Percentiles rank a stretch among this genome's conserved stretches.
phyloP scores from a whole-genome alignment of 2,113 vertebrate genomes.

The Salminus brasiliensis region DNA sequence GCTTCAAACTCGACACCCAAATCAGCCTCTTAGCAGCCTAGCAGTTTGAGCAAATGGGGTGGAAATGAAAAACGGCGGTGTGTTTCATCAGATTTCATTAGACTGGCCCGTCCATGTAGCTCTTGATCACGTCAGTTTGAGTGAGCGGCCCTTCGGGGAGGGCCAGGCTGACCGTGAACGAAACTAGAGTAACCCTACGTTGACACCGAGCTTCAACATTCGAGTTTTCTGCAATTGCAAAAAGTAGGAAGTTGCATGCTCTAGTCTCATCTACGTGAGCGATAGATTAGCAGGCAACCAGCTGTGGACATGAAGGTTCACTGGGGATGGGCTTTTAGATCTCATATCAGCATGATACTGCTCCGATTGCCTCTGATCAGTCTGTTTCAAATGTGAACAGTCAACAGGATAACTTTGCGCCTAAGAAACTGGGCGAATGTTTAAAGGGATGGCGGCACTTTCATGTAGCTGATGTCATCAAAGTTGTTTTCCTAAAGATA shows the following conservation, averaged over 20 bases:
- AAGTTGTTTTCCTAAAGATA: background rate
- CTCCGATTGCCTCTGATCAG: constrained; percentile 18
- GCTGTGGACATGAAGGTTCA: background rate
- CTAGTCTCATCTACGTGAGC: constrained; percentile 64
- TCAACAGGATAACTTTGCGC: constrained; percentile 3
- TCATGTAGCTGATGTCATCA: constrained; percentile 19
- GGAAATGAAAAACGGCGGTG: constrained; percentile 11
- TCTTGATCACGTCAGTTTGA: constrained; percentile 40
- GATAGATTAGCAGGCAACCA: constrained; percentile 55
- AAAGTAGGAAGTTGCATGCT: constrained; percentile 51
- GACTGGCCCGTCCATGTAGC: background rate
- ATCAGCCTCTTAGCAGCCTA: constrained; percentile 30
- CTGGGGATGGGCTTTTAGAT: background rate
- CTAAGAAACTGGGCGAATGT: background rate
- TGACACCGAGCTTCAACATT: constrained; percentile 25
- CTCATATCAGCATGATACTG: constrained; percentile 9
- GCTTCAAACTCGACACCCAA: constrained; percentile 26
- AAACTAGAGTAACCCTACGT: constrained; percentile 35
- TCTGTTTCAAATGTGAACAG: background rate
- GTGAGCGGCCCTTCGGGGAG: background rate
- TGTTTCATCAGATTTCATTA: constrained; percentile 10
- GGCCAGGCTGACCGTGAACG: constrained; percentile 17
- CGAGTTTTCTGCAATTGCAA: constrained; percentile 57
- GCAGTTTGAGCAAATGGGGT: constrained; percentile 19
- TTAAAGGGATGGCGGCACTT: background rate